Evolutionary conservation across 2,113 vertebrate genomes (phyloP).

Genomic region (Lepidiolamprologus cunningtoni): DNA sequence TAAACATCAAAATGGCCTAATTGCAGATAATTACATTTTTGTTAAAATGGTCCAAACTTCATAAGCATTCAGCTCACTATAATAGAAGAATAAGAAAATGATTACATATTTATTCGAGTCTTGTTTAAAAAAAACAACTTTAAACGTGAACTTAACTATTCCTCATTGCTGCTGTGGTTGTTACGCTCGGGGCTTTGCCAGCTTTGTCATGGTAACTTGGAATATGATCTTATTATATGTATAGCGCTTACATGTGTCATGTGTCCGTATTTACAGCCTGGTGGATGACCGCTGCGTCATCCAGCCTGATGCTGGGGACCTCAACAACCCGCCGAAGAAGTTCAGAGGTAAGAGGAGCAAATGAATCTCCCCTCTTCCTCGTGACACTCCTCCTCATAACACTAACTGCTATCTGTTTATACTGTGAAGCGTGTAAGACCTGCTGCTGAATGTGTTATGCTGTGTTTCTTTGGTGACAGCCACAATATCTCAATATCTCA

Average conservation of each 20-base stretch:
- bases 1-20: background rate
- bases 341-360: conserved; percentile 82
- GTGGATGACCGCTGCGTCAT: conserved; percentile 98
- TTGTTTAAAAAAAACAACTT: background rate
- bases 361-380: background rate
- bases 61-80: background rate
- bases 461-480: conserved; percentile 51
- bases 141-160: background rate
- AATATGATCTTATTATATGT: background rate
- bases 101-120: background rate
- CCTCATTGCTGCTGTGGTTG: background rate
- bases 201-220: background rate
- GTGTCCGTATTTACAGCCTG: conserved; percentile 71
- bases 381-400: background rate
- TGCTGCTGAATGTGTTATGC: conserved; percentile 39
- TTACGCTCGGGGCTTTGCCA: background rate
- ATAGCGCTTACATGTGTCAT: background rate
- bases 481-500: conserved; percentile 37
- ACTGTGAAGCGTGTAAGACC: background rate
- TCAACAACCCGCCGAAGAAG: conserved; percentile 97
- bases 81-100: background rate
- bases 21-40: background rate
- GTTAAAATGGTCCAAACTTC: background rate
- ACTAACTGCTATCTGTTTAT: conserved; percentile 33
- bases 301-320: conserved; percentile 92